Evolutionary conservation across 2,888 invertebrate genomes (phyloP), one percentile per base, ranked within the genome.

Genomic region (Pterostichus niger): DNA sequence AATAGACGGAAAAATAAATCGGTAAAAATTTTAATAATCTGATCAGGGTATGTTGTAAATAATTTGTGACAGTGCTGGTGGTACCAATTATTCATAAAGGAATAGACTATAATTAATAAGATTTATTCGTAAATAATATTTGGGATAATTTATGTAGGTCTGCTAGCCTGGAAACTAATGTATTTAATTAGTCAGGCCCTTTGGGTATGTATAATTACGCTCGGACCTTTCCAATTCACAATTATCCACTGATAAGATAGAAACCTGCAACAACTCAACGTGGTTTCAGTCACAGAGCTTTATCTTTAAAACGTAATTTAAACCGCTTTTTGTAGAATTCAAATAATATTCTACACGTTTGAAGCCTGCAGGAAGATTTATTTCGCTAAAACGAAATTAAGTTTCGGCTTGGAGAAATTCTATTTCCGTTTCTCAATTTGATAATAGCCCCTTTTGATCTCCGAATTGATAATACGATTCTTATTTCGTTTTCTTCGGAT

Each of bases 381-480:
- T 68, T 68, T 68, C 68, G 1, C 33, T 15, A n/a, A 68, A 68
- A 68, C 68, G 40, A 68, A 68, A 68, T 68, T 68, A 68, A 68
- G 68, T 68, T 68, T 68, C 68, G 40, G 68, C 13, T 68, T 59
- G 11, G 44, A 13, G 44, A 44, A 68, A 68, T 68, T 68, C 68
- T 33, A 68, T 68, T 68, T 68, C 44, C 59, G 59, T 59, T 59
- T 59, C 68, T 35, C 68, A 68, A 68, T 68, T 68, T 68, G 68
- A 68, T 68, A 68, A 68, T 40, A 68, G 68, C 44, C 15, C 10
- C 68, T 33, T 68, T 68, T 68, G 68, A 68, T 68, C 68, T 68
- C 10, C 44, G 44, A 68, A 68, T 68, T 68, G 68, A 68, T 68
- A 68, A 68, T 68, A 68, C 68, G 68, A 68, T 68, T 68, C 68